Evolutionary conservation across 2,888 invertebrate species (phyloP), one percentile per base, ranked within the genome.

Genomic region (Petrolisthes cinctipes): DNA sequence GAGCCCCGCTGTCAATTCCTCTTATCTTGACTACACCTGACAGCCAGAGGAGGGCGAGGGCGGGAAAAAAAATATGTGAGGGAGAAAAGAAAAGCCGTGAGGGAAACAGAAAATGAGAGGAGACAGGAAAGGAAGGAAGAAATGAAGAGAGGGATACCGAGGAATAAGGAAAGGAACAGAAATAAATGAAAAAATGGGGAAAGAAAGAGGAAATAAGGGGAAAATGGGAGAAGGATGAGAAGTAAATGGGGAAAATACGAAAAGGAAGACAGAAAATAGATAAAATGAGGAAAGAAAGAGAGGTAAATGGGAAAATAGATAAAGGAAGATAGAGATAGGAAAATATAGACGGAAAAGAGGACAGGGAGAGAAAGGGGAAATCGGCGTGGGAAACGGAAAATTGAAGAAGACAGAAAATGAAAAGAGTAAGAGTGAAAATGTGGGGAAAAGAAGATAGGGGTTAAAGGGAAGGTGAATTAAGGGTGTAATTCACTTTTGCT

Each of bases 221-320:
- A 14, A 61, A 61, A 14, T 9, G 14, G 14, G 61, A 14, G 61
- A 14, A 61, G 14, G 61, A 61, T 61, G 61, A 14, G 14, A 61
- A 14, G 61, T 6, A 76, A 9, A 76, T 4, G 37, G 23, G 9
- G 23, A 5, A 23, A 76, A 9, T 23, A 14, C 11, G 37, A 76
- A 37, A 37, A 37, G 37, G 37, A 20, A 54, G 20, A 37, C 17
- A 54, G 54, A 54, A 56, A 20, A 20, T 17, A 54, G 79, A 20
- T 17, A 82, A 66, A 51, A 66, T 9, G 81, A 82, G 66, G 66
- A 66, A 53, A 66, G 66, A 37, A n/a, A 66, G 23, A 68, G 20
- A 23, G 53, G 37, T 37, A 20, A 51, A 51, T 17, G 53, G 53
- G 66, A 81, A 61, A 37, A 61, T 20, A 61, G 20, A 20, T 11